A percentile compares a stretch with the other conserved stretches of the same genome.
Conservation (phyloP, 2,113 vertebrate species). For the Zosterops pallidus region DNA sequence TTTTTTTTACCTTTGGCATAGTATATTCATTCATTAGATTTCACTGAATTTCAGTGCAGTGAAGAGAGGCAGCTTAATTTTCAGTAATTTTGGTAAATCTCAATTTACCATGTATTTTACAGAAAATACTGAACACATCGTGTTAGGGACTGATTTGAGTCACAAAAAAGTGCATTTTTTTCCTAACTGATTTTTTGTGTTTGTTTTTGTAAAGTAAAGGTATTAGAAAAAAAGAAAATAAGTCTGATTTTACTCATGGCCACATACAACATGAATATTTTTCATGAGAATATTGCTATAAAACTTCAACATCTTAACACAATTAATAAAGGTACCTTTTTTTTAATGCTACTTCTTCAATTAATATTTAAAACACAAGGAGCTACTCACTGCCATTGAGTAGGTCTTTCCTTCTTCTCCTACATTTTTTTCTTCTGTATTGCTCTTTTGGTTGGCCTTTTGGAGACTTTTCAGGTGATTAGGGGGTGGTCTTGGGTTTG, state of each 20-base stretch:
- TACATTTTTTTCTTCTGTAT: not conserved
- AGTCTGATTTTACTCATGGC: not conserved
- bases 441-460: not conserved
- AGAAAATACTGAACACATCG: not conserved
- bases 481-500: rapidly evolving
- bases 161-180: not conserved
- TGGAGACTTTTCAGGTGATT: not conserved
- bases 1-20: not conserved
- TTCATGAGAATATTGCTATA: not conserved
- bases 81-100: not conserved
- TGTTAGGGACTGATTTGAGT: not conserved
- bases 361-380: not conserved
- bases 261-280: not conserved
- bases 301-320: not conserved
- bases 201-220: not conserved
- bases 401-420: not conserved
- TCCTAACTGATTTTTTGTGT: not conserved
- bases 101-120: not conserved
- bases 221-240: not conserved
- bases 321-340: not conserved
- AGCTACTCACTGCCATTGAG: not conserved
- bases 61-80: not conserved
- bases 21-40: not conserved
- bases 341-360: not conserved
- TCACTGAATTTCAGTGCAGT: not conserved